A percentile compares a stretch with the other conserved stretches of the same genome.
These are phyloP conservation scores for Protobothrops flavoviridis DNA, from an alignment of 2,113 vertebrate genomes.

Conservation along the genomic window DNA sequence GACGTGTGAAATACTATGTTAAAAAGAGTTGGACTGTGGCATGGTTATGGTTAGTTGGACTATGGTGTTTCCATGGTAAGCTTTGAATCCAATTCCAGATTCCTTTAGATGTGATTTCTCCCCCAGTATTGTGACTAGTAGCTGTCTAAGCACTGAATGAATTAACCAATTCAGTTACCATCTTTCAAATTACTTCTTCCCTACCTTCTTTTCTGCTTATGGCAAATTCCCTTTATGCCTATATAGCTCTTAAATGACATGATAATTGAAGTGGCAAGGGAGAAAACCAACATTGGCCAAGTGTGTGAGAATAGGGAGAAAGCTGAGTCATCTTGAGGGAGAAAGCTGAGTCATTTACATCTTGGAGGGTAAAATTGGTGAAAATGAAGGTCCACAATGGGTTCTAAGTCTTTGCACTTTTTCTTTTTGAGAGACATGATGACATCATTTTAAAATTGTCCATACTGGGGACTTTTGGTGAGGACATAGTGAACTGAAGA, in stretches of 20 bases:
- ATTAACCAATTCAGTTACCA: not conserved
- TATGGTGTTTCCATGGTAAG: not conserved
- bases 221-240: not conserved
- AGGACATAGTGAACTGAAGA: too few relatives aligned
- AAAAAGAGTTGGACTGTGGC: not conserved
- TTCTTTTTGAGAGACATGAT: not conserved
- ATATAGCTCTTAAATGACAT: not conserved
- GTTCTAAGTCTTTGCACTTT: not conserved
- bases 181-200: not conserved
- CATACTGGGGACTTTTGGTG: too few relatives aligned
- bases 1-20: not conserved
- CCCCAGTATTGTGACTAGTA: not conserved
- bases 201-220: not conserved
- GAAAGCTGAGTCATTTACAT: not conserved
- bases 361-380: too few relatives aligned
- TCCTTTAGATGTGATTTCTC: not conserved
- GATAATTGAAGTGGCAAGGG: not conserved
- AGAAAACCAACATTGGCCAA: not conserved
- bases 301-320: not conserved
- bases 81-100: not conserved
- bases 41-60: not conserved
- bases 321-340: not conserved
- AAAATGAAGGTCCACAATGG: not conserved
- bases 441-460: not conserved
- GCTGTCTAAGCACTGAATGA: not conserved